These are phyloP conservation scores for Tetragonula carbonaria DNA, from an alignment of 2,888 invertebrate genomes.

Conservation along the genomic window DNA sequence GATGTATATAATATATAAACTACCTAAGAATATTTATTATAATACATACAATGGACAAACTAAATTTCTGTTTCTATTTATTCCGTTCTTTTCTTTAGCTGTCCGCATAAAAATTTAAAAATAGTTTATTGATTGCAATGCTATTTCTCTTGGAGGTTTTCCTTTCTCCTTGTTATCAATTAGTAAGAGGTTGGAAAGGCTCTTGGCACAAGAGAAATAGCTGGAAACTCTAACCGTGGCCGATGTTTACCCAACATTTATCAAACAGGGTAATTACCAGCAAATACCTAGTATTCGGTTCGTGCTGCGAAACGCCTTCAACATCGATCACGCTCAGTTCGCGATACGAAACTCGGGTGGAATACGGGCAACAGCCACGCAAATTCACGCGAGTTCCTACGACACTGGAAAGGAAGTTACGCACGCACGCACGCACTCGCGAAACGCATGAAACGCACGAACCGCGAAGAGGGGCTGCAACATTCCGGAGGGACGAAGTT, in stretches of 20 bases:
- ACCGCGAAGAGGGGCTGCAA: not conserved
- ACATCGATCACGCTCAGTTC: conserved; percentile 69
- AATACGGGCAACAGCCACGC: conserved; percentile 66
- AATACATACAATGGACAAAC: too few relatives aligned
- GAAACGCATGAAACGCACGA: not conserved
- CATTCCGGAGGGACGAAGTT: not conserved
- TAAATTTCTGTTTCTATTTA: too few relatives aligned
- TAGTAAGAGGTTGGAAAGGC: not conserved
- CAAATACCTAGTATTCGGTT: conserved; percentile 46
- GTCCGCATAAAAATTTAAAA: too few relatives aligned
- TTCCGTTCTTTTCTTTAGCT: too few relatives aligned
- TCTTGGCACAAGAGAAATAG: not conserved
- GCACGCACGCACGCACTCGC: conserved; percentile 7
- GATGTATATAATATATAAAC: too few relatives aligned
- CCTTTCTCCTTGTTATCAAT: too few relatives aligned
- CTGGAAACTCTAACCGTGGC: conserved; percentile 26
- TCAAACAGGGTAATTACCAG: conserved; percentile 67
- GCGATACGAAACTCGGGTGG: conserved; percentile 62
- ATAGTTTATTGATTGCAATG: too few relatives aligned
- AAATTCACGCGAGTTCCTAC: conserved; percentile 31
- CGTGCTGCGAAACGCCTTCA: conserved; percentile 62
- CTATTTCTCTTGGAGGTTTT: too few relatives aligned
- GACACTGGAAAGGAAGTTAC: not conserved
- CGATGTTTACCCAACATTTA: conserved; percentile 69
- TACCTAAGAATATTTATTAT: too few relatives aligned